Conservation (phyloP, 2,113 vertebrate genomes). For the Fulica atra region DNA sequence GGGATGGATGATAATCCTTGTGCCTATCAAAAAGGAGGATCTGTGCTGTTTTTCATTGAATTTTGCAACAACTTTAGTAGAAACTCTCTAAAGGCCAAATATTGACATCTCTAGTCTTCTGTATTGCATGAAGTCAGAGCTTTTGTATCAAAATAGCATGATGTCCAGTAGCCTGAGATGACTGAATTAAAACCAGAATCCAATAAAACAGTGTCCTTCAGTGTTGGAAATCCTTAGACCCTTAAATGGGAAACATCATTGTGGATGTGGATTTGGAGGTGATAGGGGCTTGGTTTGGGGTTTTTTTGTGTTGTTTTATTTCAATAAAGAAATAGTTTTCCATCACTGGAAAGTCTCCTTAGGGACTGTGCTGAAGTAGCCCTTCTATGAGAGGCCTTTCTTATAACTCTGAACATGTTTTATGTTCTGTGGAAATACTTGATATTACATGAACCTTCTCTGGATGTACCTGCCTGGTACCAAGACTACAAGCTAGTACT, state of each 20-base stretch:
- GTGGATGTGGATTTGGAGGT: background rate
- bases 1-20: slow-evolving; percentile 50
- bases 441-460: background rate
- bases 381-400: background rate
- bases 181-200: background rate
- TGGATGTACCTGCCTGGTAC: accelerated
- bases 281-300: no score
- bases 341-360: background rate
- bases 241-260: background rate
- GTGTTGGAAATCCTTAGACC: background rate
- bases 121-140: background rate
- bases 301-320: background rate
- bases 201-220: background rate
- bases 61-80: slow-evolving; percentile 12
- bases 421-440: background rate
- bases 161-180: background rate
- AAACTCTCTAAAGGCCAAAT: background rate
- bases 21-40: slow-evolving; percentile 58
- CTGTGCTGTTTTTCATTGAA: slow-evolving; percentile 38
- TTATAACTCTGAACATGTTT: background rate
- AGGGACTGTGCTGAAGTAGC: background rate
- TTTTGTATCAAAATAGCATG: slow-evolving; percentile 7
- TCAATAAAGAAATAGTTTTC: background rate
- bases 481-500: background rate
- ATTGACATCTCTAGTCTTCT: background rate